phyloP scores from a whole-genome alignment of 2,888 invertebrate species.

The Diadromus collaris region DNA sequence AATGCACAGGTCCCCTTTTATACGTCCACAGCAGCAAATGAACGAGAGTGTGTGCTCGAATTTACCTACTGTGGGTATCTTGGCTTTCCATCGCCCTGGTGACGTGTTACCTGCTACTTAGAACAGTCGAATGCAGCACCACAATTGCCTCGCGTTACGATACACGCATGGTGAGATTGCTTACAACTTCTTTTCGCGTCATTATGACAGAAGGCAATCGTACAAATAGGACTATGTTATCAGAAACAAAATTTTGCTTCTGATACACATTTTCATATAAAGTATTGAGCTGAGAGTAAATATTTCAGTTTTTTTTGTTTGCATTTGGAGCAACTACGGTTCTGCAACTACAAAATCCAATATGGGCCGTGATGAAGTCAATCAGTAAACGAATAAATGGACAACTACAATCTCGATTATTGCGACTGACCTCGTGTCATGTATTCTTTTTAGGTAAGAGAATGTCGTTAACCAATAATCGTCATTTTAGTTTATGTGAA shows the following conservation, averaged over 20 bases:
- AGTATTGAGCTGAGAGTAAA: too few relatives aligned
- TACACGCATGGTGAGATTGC: not conserved
- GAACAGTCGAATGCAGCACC: not conserved
- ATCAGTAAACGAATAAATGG: not conserved
- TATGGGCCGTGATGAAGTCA: too few relatives aligned
- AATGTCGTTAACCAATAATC: constrained; percentile 1
- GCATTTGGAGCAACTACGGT: too few relatives aligned
- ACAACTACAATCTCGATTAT: not conserved
- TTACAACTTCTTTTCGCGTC: not conserved
- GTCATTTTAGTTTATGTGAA: constrained; percentile 3
- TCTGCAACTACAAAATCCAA: too few relatives aligned
- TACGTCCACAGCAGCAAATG: not conserved
- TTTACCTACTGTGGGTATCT: constrained; percentile 22
- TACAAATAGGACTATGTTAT: not conserved
- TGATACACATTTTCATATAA: too few relatives aligned
- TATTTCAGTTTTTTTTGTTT: too few relatives aligned
- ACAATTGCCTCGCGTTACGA: constrained; percentile 9
- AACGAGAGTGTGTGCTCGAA: constrained; percentile 13
- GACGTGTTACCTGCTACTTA: constrained; percentile 27
- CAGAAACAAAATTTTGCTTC: not conserved
- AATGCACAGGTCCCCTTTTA: not conserved
- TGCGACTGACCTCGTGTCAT: not conserved
- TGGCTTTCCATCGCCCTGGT: constrained; percentile 20
- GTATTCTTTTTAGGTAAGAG: not conserved
- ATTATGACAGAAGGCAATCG: not conserved